These are phyloP conservation scores for Clarias laeviceps DNA, from an alignment of 2,797 vertebrate genomes.

Conservation along the genomic window DNA sequence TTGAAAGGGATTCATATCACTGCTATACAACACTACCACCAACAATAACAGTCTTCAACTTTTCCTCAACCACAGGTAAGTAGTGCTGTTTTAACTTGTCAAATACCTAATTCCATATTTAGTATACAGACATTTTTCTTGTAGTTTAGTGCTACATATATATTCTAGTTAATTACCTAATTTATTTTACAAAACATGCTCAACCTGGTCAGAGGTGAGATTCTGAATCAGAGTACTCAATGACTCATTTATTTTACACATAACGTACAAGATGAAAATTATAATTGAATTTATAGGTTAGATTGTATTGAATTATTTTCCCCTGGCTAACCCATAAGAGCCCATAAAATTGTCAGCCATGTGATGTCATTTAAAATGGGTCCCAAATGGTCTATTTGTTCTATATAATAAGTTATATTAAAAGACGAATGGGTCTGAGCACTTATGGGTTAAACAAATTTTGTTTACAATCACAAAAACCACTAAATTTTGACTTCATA, in stretches of 20 bases:
- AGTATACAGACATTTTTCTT: background rate
- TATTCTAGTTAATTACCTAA: background rate
- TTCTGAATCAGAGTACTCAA: background rate
- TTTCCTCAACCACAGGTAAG: conserved; percentile 53
- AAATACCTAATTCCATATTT: background rate
- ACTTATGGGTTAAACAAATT: background rate
- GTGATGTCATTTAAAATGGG: too few species aligned
- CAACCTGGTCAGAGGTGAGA: background rate
- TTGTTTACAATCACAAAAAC: too few species aligned
- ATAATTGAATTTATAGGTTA: background rate
- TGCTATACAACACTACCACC: conserved; percentile 66
- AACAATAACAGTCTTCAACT: conserved; percentile 59
- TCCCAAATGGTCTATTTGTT: too few species aligned
- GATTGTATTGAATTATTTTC: too few species aligned
- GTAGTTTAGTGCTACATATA: background rate
- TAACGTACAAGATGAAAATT: background rate
- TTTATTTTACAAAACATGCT: background rate
- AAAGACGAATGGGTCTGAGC: too few species aligned
- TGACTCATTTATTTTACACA: background rate
- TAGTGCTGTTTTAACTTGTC: conserved; percentile 2
- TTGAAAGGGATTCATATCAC: conserved; percentile 58
- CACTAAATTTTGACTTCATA: too few species aligned
- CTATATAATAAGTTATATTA: too few species aligned
- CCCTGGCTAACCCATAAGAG: too few species aligned
- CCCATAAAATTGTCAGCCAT: too few species aligned